Evolutionary conservation across 2,888 invertebrate species (phyloP).

Genomic region (Campaea margaritaria): DNA sequence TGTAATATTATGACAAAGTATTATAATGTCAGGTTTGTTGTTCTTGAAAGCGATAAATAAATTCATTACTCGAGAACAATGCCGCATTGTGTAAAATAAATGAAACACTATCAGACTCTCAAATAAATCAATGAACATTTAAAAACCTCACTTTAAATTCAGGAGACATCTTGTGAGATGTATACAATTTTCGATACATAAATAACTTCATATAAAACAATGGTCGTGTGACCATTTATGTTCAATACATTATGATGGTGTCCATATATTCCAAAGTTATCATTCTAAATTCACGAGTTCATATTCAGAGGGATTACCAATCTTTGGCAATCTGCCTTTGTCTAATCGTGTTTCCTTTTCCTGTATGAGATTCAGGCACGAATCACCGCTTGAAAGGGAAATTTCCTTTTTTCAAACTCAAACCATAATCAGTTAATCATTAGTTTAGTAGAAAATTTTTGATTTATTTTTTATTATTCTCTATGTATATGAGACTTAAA

Average conservation of each 20-base stretch:
- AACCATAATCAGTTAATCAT: too few species aligned
- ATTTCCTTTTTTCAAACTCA: too few species aligned
- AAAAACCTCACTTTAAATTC: conserved; percentile 14
- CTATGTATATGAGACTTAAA: too few species aligned
- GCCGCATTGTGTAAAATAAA: conserved; percentile 15
- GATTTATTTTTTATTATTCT: too few species aligned
- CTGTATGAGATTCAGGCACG: too few species aligned
- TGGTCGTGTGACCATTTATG: conserved; percentile 6
- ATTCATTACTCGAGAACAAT: conserved; percentile 24
- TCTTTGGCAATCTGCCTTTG: too few species aligned
- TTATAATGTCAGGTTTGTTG: background rate
- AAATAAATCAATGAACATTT: conserved; percentile 21
- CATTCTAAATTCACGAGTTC: too few species aligned
- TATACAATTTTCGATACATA: background rate
- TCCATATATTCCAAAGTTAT: too few species aligned
- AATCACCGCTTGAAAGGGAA: too few species aligned
- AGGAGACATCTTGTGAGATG: background rate
- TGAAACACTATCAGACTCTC: conserved; percentile 16
- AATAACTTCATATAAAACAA: conserved; percentile 18
- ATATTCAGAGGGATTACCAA: too few species aligned
- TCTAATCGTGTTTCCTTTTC: too few species aligned
- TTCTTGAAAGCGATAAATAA: conserved; percentile 17
- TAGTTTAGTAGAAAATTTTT: too few species aligned
- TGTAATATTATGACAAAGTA: conserved; percentile 6
- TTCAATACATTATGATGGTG: background rate